phyloP scores from a whole-genome alignment of 2,888 invertebrate species.

The Patella ulyssiponensis region DNA sequence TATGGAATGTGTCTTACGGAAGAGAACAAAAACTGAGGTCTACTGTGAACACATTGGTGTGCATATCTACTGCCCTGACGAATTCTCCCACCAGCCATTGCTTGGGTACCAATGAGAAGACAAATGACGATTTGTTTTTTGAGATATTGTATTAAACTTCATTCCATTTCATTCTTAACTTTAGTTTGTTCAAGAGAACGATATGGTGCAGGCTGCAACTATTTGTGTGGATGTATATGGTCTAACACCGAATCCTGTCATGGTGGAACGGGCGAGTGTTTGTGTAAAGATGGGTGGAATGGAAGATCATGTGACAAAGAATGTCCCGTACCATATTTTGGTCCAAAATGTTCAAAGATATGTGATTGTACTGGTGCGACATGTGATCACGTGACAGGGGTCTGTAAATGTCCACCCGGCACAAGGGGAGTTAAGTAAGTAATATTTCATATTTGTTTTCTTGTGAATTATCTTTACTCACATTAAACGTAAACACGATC shows the following conservation, averaged over 20 bases:
- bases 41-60: too few species aligned
- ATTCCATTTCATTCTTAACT: background rate
- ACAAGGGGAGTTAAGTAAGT: constrained; percentile 42
- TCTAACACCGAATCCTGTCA: background rate
- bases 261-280: constrained; percentile 5
- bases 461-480: too few species aligned
- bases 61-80: too few species aligned
- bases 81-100: too few species aligned
- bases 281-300: constrained; percentile 37
- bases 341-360: constrained; percentile 41
- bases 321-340: constrained; percentile 46
- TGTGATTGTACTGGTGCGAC: constrained; percentile 54
- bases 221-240: background rate
- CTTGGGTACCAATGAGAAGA: too few species aligned
- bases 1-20: too few species aligned
- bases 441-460: background rate
- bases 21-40: too few species aligned
- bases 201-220: background rate
- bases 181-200: background rate
- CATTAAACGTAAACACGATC: too few species aligned
- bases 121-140: too few species aligned
- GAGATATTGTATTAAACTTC: too few species aligned
- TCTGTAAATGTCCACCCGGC: constrained; percentile 51
- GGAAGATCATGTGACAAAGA: constrained; percentile 38
- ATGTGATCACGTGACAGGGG: constrained; percentile 54